Percentiles rank a stretch among this genome's conserved stretches.
phyloP scores from a whole-genome alignment of 2,888 invertebrate genomes.

The Anodontia alba region DNA sequence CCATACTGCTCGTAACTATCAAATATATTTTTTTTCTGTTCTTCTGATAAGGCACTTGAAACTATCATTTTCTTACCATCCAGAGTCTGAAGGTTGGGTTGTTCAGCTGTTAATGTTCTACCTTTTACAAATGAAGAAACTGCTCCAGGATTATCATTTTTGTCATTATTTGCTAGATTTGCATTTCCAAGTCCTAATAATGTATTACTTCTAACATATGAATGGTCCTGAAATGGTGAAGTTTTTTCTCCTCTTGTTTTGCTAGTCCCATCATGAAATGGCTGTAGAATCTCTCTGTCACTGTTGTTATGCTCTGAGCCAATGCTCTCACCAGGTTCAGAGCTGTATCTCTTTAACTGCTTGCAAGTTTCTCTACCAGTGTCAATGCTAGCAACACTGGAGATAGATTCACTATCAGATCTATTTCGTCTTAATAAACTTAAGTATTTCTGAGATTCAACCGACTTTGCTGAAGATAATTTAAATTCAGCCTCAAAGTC shows the following conservation, averaged over 20 bases:
- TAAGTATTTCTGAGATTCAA: no score
- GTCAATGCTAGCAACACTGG: no score
- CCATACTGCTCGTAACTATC: neutral
- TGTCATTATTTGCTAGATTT: neutral
- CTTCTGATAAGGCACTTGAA: neutral
- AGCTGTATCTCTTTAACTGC: no score
- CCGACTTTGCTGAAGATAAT: no score
- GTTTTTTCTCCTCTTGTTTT: neutral
- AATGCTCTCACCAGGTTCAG: no score
- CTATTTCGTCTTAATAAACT: no score
- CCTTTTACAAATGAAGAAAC: neutral
- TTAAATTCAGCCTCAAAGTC: no score
- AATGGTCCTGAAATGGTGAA: neutral
- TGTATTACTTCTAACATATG: neutral
- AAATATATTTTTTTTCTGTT: slow-evolving; percentile 1
- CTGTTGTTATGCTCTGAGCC: no score
- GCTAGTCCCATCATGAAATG: no score
- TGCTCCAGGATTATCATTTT: neutral
- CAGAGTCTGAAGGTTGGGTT: neutral
- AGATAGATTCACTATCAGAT: no score
- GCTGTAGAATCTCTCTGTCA: no score
- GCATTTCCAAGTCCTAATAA: neutral
- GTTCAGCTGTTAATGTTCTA: neutral
- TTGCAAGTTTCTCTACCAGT: no score
- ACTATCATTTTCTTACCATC: neutral